Evolutionary conservation across 2,888 invertebrate species (phyloP).

Genomic region (Troides oblongomaculatus): DNA sequence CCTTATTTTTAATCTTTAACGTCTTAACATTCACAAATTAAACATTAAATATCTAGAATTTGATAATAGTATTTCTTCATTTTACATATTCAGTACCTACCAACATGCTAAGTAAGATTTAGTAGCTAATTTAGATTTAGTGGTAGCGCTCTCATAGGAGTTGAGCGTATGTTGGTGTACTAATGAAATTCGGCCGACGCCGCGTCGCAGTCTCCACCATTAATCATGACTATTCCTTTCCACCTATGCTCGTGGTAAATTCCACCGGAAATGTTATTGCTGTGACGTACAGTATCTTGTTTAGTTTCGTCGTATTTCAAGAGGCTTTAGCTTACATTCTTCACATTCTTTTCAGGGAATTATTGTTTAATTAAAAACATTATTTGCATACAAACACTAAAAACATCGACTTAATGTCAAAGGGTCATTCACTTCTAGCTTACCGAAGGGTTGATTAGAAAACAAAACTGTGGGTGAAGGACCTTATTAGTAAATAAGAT

Average conservation of each 20-base stretch:
- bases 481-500: no score
- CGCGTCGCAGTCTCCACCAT: conserved; percentile 21
- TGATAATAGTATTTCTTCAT: conserved; percentile 28
- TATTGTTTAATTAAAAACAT: not conserved
- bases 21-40: no score
- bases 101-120: conserved; percentile 27
- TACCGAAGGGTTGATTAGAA: no score
- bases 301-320: conserved; percentile 12
- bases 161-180: conserved; percentile 23
- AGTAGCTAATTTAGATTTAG: conserved; percentile 30
- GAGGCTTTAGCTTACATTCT: not conserved
- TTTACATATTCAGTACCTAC: conserved; percentile 19
- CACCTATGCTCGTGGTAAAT: conserved; percentile 25
- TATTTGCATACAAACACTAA: no score
- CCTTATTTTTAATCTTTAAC: no score
- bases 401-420: no score
- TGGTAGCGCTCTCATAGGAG: conserved; percentile 24
- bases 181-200: conserved; percentile 29
- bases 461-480: no score
- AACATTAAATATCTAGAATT: not conserved
- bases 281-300: conserved; percentile 22
- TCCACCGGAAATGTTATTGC: conserved; percentile 18
- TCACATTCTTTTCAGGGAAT: not conserved
- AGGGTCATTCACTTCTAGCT: no score
- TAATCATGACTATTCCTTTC: conserved; percentile 29